Base-by-base conservation (phyloP, 2,888 invertebrate genomes). In the Iselma pallidipennis region DNA sequence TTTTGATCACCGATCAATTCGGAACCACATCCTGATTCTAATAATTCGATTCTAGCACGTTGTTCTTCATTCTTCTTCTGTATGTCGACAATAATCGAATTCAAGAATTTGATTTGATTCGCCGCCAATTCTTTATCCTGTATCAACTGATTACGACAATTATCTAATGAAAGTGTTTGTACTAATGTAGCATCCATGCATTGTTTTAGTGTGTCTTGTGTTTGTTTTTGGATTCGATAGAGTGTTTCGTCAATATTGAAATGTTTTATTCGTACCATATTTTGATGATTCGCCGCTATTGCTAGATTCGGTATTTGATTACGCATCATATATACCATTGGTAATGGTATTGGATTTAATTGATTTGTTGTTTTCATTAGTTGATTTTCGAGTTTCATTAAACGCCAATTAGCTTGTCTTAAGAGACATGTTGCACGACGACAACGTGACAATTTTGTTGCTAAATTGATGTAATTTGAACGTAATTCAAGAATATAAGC, bases 21-120 rank as follows among this genome's bases (percentile, higher is more conserved):
- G 45, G 5, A 12, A n/a, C 45, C 10, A 28, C 9, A 7, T n/a
- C 28, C 88, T 83, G 80, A 78, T 79, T 94, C 93, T 51, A 95
- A 84, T 31, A 91, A 89, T 73, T 94, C 89, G 49, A 96, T 88
- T 72, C 92, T 86, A 54, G 89, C 88, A 77, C 89, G 85, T 2
- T 96, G 85, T 71, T 91, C 90, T 75, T 95, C 92, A 78, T 95
- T 96, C 81, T 97, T 97, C 70, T 88, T 88, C 81, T 96, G 95
- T 90, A 97, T 92, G 77, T 97, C 97, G 26, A 95, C 95, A 73
- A 98, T 98, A 71, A 98, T 96, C 7, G 96, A 94, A 84, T 98
- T 97, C 28, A 98, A 85, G 83, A 98, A 98, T 72, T 91, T 91
- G 58, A 95, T 89, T 82, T 94, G 91, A 9, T 88, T 87, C 67